Evolutionary conservation across 2,797 vertebrate species (phyloP).

Genomic region (Rhodeus uyekii): DNA sequence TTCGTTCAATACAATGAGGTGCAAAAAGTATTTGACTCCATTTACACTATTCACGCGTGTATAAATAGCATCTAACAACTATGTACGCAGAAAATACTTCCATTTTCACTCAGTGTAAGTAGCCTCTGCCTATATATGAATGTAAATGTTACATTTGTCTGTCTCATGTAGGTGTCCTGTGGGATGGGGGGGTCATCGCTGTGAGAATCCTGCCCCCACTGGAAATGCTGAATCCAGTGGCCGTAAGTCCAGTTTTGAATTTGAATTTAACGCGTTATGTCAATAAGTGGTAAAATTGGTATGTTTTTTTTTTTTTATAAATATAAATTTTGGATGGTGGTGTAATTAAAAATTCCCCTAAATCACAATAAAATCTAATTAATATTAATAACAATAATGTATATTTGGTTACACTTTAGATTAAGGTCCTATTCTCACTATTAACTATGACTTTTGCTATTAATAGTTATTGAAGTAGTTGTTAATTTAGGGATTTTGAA

Average conservation of each 20-base stretch:
- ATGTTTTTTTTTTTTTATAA: neutral
- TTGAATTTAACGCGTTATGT: neutral
- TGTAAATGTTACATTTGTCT: neutral
- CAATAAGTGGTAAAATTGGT: neutral
- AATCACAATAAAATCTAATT: neutral
- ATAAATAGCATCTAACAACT: no score
- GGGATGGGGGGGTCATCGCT: constrained; percentile 82
- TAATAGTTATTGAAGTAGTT: no score
- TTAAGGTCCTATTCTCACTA: no score
- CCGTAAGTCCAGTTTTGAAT: constrained; percentile 73
- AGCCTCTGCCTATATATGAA: no score
- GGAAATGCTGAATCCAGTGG: constrained; percentile 65
- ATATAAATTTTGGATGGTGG: neutral
- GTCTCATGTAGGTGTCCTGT: constrained; percentile 76
- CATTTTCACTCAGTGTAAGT: no score
- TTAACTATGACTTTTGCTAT: no score
- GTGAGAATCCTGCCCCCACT: constrained; percentile 71
- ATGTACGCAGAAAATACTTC: no score
- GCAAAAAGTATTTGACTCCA: no score
- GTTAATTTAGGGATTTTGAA: no score
- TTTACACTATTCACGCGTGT: no score
- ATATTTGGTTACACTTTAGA: no score
- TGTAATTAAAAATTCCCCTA: neutral
- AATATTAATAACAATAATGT: neutral
- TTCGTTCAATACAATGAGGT: no score